Evolutionary conservation across 92 coral and sea anemone genomes (phyloP).

Genomic region (Muricea muricata): DNA sequence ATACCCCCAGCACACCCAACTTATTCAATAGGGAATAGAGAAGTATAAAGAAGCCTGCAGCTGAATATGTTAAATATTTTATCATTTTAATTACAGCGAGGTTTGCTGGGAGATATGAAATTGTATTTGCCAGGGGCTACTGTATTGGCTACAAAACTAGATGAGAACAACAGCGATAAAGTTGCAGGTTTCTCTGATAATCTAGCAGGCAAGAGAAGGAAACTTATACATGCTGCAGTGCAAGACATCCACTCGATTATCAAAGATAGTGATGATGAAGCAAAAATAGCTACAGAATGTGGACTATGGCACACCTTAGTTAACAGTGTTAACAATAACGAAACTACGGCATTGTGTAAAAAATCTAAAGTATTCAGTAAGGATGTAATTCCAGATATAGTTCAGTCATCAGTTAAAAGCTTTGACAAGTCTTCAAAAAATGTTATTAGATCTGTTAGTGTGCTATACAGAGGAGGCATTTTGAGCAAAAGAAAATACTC

Average conservation of each 20-base stretch:
- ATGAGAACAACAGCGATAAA: background rate
- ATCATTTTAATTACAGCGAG: no score
- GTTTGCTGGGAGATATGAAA: no score
- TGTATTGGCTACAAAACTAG: background rate
- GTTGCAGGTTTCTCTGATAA: background rate
- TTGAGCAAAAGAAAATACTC: constrained; percentile 1
- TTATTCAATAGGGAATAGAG: no score
- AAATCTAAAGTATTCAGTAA: background rate
- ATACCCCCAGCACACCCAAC: no score
- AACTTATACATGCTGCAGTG: background rate
- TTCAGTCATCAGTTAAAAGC: constrained; percentile 10
- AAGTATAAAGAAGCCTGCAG: no score
- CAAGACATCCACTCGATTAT: background rate
- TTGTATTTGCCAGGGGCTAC: no score
- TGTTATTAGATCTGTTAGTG: constrained; percentile 47
- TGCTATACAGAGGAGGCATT: constrained; percentile 54
- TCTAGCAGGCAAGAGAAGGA: constrained; percentile 24
- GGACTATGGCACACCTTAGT: constrained; percentile 20
- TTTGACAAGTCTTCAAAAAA: constrained; percentile 36
- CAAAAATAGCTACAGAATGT: background rate
- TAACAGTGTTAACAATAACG: background rate
- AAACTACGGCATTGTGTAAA: background rate
- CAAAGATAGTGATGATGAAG: background rate
- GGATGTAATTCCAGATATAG: constrained; percentile 3
- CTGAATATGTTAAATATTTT: no score